Evolutionary conservation across 2,113 vertebrate genomes (phyloP).

Genomic region (Rousettus leschenaultii): DNA sequence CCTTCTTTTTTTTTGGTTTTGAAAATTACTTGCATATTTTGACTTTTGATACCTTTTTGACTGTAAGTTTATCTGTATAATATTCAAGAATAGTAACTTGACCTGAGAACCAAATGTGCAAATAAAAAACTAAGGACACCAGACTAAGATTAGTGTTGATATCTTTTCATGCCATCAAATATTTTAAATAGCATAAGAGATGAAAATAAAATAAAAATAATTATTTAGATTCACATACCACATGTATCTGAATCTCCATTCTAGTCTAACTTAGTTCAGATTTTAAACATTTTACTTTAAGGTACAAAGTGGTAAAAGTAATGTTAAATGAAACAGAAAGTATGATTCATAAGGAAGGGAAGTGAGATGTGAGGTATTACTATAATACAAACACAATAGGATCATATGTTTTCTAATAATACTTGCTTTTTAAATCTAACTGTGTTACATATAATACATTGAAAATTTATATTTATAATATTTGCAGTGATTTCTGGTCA

Average conservation of each 20-base stretch:
- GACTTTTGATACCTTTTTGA: neutral
- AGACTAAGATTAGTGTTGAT: neutral
- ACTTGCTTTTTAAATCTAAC: neutral
- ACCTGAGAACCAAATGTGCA: neutral
- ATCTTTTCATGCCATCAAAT: neutral
- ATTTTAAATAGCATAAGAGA: neutral
- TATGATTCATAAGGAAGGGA: neutral
- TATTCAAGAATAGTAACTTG: neutral
- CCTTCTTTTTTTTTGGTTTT: neutral
- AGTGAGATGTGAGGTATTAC: neutral
- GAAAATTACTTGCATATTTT: neutral
- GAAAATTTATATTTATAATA: neutral
- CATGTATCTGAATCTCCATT: neutral
- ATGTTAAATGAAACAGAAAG: neutral
- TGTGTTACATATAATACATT: neutral
- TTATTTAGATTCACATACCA: neutral
- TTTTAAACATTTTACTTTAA: slow-evolving; percentile 12
- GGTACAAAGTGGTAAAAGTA: neutral
- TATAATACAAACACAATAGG: neutral
- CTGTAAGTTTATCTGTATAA: neutral
- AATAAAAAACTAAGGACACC: neutral
- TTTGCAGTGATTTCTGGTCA: neutral
- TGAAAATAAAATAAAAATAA: slow-evolving; percentile 15
- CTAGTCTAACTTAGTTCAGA: neutral
- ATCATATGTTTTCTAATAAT: neutral